A percentile compares a stretch with the other conserved stretches of the same genome.
These are phyloP conservation scores for Uloborus diversus DNA, from an alignment of 1,140 invertebrate genomes.

Conservation along the genomic window DNA sequence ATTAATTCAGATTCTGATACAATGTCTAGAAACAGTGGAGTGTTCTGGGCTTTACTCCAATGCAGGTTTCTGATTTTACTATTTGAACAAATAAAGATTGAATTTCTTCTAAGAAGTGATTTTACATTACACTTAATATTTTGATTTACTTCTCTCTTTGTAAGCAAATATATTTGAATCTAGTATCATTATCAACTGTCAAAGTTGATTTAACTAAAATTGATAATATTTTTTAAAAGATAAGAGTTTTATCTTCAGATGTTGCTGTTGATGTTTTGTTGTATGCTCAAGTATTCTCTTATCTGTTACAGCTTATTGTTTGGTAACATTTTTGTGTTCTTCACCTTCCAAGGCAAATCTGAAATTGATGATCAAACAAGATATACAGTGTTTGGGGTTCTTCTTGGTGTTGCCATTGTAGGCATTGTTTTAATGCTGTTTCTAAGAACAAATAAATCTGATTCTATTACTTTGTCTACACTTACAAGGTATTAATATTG, in stretches of 20 bases:
- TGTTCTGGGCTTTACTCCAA: constrained; percentile 96
- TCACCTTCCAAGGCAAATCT: constrained; percentile 81
- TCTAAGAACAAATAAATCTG: constrained; percentile 61
- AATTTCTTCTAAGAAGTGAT: no score
- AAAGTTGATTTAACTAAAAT: no score
- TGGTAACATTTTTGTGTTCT: constrained; percentile 93
- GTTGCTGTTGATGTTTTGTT: no score
- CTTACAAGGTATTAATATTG: constrained; percentile 3
- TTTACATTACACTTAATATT: no score
- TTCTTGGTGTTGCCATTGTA: constrained; percentile 73
- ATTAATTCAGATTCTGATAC: constrained; percentile 86
- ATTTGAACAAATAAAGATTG: no score
- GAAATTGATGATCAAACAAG: constrained; percentile 74
- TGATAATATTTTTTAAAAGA: no score
- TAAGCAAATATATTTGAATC: no score
- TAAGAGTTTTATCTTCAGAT: no score
- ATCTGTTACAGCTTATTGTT: constrained; percentile 82
- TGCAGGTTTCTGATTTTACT: no score
- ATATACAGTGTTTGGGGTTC: constrained; percentile 77
- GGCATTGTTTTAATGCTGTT: constrained; percentile 78
- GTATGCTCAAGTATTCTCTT: constrained; percentile 25
- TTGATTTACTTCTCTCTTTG: no score
- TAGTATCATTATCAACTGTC: no score
- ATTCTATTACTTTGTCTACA: neutral
- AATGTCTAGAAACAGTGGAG: constrained; percentile 90